Percentiles rank a stretch among this genome's conserved stretches.
Conservation (phyloP, 92 coral and sea anemone genomes). For the Epizoanthus ramosus region DNA sequence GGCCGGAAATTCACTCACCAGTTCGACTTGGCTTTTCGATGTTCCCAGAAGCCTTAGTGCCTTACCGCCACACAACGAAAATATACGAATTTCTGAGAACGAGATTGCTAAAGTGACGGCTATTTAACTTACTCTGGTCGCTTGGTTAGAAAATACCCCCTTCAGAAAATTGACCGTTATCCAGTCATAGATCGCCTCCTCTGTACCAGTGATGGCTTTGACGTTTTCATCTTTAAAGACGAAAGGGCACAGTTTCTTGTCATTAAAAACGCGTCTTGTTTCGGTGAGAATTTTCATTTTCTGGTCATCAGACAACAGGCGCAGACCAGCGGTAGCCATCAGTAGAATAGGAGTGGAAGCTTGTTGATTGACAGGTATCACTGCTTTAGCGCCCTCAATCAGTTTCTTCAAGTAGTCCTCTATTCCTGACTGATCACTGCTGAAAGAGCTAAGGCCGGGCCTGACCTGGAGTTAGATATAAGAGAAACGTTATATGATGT, state of each 20-base stretch:
- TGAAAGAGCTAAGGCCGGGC: too few relatives aligned
- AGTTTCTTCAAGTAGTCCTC: constrained; percentile 5
- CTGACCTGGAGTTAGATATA: too few relatives aligned
- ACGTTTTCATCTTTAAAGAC: neutral
- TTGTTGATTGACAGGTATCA: constrained; percentile 21
- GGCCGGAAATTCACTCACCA: too few relatives aligned
- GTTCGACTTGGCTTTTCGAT: too few relatives aligned
- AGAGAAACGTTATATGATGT: too few relatives aligned
- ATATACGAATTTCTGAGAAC: too few relatives aligned
- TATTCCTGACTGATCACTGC: neutral
- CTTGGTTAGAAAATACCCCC: neutral
- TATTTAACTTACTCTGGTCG: neutral
- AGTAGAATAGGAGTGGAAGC: constrained; percentile 16
- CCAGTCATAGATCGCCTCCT: constrained; percentile 33
- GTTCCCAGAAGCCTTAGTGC: too few relatives aligned
- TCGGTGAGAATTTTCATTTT: too few relatives aligned
- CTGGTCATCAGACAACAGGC: constrained; percentile 9
- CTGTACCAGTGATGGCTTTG: neutral
- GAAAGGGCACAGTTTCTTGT: constrained; percentile 28
- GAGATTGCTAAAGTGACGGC: too few relatives aligned
- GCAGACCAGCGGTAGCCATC: constrained; percentile 41
- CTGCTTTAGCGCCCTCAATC: constrained; percentile 21
- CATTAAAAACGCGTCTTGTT: neutral
- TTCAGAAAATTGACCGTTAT: constrained; percentile 9
- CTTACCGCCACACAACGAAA: too few relatives aligned